A percentile compares a stretch with the other conserved stretches of the same genome.
Conservation (phyloP, 2,888 invertebrate genomes). For the Hololepta plana region DNA sequence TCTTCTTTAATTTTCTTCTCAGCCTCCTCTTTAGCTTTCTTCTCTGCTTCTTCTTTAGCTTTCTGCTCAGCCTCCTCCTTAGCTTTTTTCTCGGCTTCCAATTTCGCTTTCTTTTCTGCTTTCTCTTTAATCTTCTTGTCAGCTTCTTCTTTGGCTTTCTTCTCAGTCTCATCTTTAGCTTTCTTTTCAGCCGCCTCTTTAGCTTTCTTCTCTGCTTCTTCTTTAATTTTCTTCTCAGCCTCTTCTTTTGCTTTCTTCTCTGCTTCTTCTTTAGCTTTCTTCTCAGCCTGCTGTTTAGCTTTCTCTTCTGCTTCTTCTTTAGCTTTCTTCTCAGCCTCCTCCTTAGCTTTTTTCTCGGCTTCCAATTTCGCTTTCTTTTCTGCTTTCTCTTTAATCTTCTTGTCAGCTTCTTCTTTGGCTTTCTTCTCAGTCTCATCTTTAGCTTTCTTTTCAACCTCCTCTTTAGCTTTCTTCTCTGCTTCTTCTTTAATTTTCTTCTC, state of each 20-base stretch:
- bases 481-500: slow-evolving; percentile 12
- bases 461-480: slow-evolving; percentile 10
- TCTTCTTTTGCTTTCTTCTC: slow-evolving; percentile 10
- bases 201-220: slow-evolving; percentile 10
- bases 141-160: slow-evolving; percentile 7
- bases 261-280: slow-evolving; percentile 8
- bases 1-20: slow-evolving; percentile 7
- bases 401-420: slow-evolving; percentile 18
- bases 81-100: slow-evolving; percentile 14
- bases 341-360: slow-evolving; percentile 10
- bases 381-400: slow-evolving; percentile 20
- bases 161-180: slow-evolving; percentile 9
- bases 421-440: slow-evolving; percentile 8
- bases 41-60: slow-evolving; percentile 7
- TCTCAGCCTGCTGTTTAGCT: slow-evolving; percentile 8
- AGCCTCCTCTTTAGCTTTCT: slow-evolving; percentile 9
- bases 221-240: slow-evolving; percentile 11
- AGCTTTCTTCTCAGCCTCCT: slow-evolving; percentile 10
- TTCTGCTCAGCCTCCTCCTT: slow-evolving; percentile 8
- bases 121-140: slow-evolving; percentile 12
- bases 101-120: slow-evolving; percentile 15
- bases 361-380: slow-evolving; percentile 18
- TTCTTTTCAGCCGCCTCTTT: slow-evolving; percentile 11
- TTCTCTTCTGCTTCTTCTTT: slow-evolving; percentile 9
- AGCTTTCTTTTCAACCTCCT: slow-evolving; percentile 11